Evolutionary conservation across 1,140 invertebrate genomes (phyloP), one percentile per base, ranked within the genome.

Genomic region (Drosophila eugracilis): DNA sequence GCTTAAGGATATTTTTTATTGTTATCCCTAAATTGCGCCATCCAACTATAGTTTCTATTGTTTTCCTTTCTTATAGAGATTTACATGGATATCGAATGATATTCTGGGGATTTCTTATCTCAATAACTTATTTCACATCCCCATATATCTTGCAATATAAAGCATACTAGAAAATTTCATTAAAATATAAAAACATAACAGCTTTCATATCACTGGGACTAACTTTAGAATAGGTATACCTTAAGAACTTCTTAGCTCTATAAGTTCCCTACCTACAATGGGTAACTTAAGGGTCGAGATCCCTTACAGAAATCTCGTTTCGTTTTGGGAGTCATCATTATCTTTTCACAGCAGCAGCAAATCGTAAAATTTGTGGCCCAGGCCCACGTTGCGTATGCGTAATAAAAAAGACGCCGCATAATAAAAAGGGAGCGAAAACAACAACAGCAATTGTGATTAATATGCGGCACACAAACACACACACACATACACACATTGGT

Each of bases 371-470:
- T 67, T 69, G 73, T 69, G 47, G 37, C 53, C 21, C 15, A 50
- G 17, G 58, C 36, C 41, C 42, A 78, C 58, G 48, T 65, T 78
- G 76, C 77, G 77, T 79, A 80, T 75, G 70, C 76, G 76, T 79
- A 80, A 79, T 80, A 75, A 65, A 67, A 83, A 72, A 41, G 62
- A 73, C 42, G 42, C 44, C 58, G 58, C 67, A 15, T 74, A 78
- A 78, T 73, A 71, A 78, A 58, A 67, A 67, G 60, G 63, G 60
- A 67, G 47, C 55, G 22, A 19, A 36, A 37, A 26, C 22, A 36
- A 22, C 30, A 62, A 70, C 49, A 75, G 39, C 62, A 70, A 62
- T 53, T 41, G 42, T 63, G 75, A 77, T 75, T 75, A 75, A 75
- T 76, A 44, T 60, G 53, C 47, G 21, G 21, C 67, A 60, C 53